A percentile compares a stretch with the other conserved stretches of the same genome.
phyloP scores from a whole-genome alignment of 2,113 vertebrate species.

The Callaeas wilsoni region DNA sequence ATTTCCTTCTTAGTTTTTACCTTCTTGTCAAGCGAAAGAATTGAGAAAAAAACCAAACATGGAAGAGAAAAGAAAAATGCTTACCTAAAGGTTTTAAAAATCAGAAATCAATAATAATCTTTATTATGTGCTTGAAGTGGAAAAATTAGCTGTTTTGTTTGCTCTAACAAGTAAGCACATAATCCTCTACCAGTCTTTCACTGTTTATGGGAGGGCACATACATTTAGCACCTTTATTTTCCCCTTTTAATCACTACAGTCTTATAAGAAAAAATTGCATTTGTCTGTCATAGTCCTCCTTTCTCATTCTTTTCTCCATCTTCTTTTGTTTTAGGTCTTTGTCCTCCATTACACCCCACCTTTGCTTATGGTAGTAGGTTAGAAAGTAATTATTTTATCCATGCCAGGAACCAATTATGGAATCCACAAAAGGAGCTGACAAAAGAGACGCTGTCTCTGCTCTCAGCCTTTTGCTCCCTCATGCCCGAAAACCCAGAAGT shows the following conservation, averaged over 20 bases:
- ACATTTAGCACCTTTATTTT: not conserved
- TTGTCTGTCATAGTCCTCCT: not conserved
- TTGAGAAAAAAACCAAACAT: not conserved
- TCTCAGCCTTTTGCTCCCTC: slow-evolving; percentile 43
- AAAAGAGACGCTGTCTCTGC: slow-evolving; percentile 26
- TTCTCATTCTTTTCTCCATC: not conserved
- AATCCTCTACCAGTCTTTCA: not conserved
- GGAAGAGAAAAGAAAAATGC: not conserved
- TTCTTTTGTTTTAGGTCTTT: not conserved
- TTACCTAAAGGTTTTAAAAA: not conserved
- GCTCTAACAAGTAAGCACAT: not conserved
- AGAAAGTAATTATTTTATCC: slow-evolving; percentile 33
- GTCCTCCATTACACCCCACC: not conserved
- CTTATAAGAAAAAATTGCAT: not conserved
- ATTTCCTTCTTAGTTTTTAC: not conserved
- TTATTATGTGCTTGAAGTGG: not conserved
- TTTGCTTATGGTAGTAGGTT: slow-evolving; percentile 21
- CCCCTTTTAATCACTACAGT: not conserved
- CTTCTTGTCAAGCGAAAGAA: not conserved
- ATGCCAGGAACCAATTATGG: slow-evolving; percentile 46
- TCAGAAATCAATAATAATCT: not conserved
- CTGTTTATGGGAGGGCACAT: not conserved
- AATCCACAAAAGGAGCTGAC: slow-evolving; percentile 52
- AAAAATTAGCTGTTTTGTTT: not conserved
- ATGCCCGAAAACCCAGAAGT: slow-evolving; percentile 4